Evolutionary conservation across 2,888 invertebrate genomes (phyloP).

Genomic region (Caenorhabditis sp.): DNA sequence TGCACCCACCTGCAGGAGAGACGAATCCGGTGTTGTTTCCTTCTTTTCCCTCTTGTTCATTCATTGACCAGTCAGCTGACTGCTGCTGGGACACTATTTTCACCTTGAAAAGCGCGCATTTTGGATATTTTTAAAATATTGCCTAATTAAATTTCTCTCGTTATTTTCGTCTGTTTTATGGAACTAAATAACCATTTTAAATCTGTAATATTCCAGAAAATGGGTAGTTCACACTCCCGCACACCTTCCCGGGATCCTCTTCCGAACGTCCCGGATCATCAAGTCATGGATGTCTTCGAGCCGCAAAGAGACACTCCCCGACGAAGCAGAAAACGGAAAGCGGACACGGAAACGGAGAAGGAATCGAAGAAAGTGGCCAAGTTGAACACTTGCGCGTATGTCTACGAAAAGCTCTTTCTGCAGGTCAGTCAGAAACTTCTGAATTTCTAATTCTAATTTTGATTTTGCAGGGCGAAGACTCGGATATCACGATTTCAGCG

Average conservation of each 20-base stretch:
- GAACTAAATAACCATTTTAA: too few relatives aligned
- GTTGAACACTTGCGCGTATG: conserved; percentile 89
- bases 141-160: too few relatives aligned
- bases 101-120: neutral
- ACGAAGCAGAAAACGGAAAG: conserved; percentile 40
- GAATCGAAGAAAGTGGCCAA: conserved; percentile 71
- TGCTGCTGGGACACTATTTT: neutral
- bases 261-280: conserved; percentile 23
- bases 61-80: too few relatives aligned
- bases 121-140: too few relatives aligned
- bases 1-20: too few relatives aligned
- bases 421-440: conserved; percentile 87
- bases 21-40: too few relatives aligned
- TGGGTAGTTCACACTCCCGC: conserved; percentile 24
- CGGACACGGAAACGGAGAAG: neutral
- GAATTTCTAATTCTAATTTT: too few relatives aligned
- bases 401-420: conserved; percentile 86
- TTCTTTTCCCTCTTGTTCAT: too few relatives aligned
- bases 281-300: conserved; percentile 47
- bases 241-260: conserved; percentile 36
- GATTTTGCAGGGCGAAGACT: conserved; percentile 87
- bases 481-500: conserved; percentile 89
- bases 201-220: conserved; percentile 12
- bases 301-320: neutral
- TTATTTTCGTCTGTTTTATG: too few relatives aligned